Percentiles rank a stretch among this genome's conserved stretches.
phyloP scores from a whole-genome alignment of 35 echinoderm and acorn worm genomes.

The Amphiura filiformis region DNA sequence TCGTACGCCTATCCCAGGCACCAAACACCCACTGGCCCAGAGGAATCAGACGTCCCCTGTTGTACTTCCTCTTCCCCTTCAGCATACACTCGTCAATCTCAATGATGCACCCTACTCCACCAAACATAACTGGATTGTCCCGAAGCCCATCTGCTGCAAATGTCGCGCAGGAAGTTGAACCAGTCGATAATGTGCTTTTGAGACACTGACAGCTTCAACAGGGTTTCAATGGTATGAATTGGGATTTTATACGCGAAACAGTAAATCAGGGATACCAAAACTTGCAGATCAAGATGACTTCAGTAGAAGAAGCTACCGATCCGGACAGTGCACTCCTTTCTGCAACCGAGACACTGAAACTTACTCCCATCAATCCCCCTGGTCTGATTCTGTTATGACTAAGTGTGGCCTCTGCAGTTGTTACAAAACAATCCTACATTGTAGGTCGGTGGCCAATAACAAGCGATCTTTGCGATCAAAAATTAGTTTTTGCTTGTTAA shows the following conservation, averaged over 20 bases:
- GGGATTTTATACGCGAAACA: background rate
- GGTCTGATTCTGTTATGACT: no score
- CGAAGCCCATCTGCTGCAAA: background rate
- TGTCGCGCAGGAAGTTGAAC: background rate
- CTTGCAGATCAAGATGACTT: background rate
- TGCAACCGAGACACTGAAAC: background rate
- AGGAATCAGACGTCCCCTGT: background rate
- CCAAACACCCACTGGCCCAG: slow-evolving; percentile 35
- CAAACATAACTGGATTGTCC: slow-evolving; percentile 2
- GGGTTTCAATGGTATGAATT: background rate
- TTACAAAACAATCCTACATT: no score
- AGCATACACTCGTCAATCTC: slow-evolving; percentile 36
- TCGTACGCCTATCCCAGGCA: background rate
- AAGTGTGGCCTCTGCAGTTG: no score
- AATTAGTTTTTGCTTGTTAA: no score
- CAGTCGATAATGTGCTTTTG: background rate
- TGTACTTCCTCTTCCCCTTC: slow-evolving; percentile 34
- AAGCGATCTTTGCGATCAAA: no score
- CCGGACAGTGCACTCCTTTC: slow-evolving; percentile 3
- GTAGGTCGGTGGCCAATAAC: no score
- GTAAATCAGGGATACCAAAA: background rate
- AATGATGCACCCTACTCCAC: slow-evolving; percentile 12
- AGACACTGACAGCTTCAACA: background rate
- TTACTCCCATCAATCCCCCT: background rate
- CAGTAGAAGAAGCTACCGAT: background rate